Evolutionary conservation across 1,140 invertebrate genomes (phyloP).

Genomic region (Panulirus ornatus): DNA sequence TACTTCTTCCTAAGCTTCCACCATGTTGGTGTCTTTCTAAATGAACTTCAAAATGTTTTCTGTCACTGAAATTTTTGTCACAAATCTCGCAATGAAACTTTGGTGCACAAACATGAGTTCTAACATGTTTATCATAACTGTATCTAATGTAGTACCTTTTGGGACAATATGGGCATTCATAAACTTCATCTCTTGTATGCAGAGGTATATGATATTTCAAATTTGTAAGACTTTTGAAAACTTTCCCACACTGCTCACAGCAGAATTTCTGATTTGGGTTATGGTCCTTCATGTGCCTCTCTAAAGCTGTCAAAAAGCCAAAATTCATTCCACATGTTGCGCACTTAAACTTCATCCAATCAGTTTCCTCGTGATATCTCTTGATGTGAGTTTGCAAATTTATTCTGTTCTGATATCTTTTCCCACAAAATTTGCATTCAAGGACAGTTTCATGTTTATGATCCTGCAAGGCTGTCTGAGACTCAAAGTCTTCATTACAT

Average conservation of each 20-base stretch:
- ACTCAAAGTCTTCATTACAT: slow-evolving; percentile 50
- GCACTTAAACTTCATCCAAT: slow-evolving; percentile 68
- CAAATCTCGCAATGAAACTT: slow-evolving; percentile 64
- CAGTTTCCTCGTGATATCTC: slow-evolving; percentile 62
- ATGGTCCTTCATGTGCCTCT: slow-evolving; percentile 66
- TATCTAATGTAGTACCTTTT: slow-evolving; percentile 65
- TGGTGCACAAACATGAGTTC: slow-evolving; percentile 50
- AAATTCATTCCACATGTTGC: slow-evolving; percentile 61
- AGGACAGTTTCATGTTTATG: slow-evolving; percentile 32
- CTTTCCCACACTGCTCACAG: slow-evolving; percentile 67
- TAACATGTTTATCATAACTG: slow-evolving; percentile 61
- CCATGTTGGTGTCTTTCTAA: slow-evolving; percentile 57
- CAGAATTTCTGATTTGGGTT: slow-evolving; percentile 67
- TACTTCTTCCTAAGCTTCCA: slow-evolving; percentile 57
- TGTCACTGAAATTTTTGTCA: slow-evolving; percentile 60
- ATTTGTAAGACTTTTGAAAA: slow-evolving; percentile 58
- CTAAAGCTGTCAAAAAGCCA: slow-evolving; percentile 56
- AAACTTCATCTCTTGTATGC: slow-evolving; percentile 59
- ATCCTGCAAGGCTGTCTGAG: slow-evolving; percentile 6
- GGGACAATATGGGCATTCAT: slow-evolving; percentile 52
- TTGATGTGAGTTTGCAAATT: slow-evolving; percentile 58
- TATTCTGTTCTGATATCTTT: slow-evolving; percentile 50
- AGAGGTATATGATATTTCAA: slow-evolving; percentile 55
- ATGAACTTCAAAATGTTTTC: slow-evolving; percentile 60
- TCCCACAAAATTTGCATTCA: slow-evolving; percentile 55